These are phyloP conservation scores for Blastobasis lacticolella DNA, from an alignment of 2,888 invertebrate species.

Conservation along the genomic window DNA sequence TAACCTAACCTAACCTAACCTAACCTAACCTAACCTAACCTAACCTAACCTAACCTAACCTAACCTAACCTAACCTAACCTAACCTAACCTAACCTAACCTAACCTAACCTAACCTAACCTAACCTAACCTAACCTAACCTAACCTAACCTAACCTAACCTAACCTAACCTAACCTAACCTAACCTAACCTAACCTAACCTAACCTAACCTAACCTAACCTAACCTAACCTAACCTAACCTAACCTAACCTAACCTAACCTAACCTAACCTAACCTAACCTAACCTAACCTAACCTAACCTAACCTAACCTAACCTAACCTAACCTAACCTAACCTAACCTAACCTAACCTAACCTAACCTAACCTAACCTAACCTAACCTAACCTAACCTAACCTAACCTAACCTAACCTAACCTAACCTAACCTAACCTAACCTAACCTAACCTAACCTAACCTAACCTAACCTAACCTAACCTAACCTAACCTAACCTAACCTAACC, in stretches of 20 bases:
- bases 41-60: neutral
- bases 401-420: neutral
- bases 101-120: neutral
- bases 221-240: neutral
- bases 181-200: neutral
- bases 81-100: neutral
- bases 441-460: neutral
- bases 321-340: neutral
- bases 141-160: neutral
- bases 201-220: neutral
- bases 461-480: neutral
- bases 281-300: neutral
- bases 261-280: neutral
- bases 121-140: neutral
- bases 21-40: neutral
- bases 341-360: neutral
- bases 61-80: neutral
- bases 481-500: neutral
- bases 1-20: neutral
- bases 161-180: neutral
- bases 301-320: neutral
- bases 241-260: neutral
- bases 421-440: neutral
- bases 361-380: neutral
- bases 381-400: neutral